Conservation (phyloP, 2,113 vertebrate species). For the Nesoenas mayeri region DNA sequence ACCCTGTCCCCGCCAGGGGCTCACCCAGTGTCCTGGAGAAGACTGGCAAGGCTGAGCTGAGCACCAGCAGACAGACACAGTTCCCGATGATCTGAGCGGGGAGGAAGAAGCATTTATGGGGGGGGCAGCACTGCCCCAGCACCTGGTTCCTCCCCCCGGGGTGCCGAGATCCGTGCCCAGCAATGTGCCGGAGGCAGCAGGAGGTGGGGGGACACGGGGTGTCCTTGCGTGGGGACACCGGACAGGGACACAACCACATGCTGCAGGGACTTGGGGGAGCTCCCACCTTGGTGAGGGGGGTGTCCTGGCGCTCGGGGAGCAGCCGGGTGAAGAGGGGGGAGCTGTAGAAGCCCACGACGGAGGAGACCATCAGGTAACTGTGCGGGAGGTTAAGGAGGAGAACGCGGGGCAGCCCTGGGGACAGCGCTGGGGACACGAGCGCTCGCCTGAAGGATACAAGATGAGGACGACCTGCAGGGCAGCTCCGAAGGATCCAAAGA, state of each 20-base stretch:
- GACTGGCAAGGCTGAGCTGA: conserved; percentile 94
- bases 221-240: rapidly evolving
- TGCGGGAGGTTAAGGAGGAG: conserved; percentile 39
- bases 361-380: conserved; percentile 95
- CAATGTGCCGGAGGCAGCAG: neutral
- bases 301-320: conserved; percentile 85
- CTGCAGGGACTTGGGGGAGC: rapidly evolving
- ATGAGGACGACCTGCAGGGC: conserved; percentile 94
- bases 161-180: rapidly evolving
- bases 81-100: conserved; percentile 92
- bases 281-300: conserved; percentile 91
- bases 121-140: neutral
- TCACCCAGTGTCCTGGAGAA: conserved; percentile 96
- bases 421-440: neutral
- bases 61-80: conserved; percentile 92
- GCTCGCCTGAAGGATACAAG: conserved; percentile 87
- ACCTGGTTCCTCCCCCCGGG: neutral
- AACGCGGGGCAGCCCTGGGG: rapidly evolving
- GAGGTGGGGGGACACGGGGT: neutral
- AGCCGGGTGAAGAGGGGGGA: conserved; percentile 88
- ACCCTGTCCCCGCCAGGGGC: neutral
- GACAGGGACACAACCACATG: rapidly evolving
- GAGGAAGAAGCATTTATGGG: neutral
- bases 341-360: conserved; percentile 94
- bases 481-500: conserved; percentile 93